Base-by-base conservation (phyloP, 2,888 invertebrate species). In the Spilosoma lubricipeda region DNA sequence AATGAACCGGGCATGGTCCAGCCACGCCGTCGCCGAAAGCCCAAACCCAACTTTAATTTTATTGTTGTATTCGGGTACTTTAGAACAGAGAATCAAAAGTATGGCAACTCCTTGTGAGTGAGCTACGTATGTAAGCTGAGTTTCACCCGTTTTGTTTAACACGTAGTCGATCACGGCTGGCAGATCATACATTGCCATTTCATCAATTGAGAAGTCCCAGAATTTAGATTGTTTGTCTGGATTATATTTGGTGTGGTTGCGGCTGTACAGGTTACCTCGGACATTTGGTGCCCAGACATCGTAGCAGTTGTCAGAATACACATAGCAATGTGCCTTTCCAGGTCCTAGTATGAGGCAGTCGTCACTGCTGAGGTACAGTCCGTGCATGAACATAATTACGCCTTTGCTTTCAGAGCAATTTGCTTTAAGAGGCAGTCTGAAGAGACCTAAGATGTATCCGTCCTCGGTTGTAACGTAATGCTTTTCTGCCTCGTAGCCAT, bases 121-220 rank as follows among this genome's bases (percentile, higher is more conserved):
- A 0, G 82, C 86, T 1, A 90, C 76, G 52, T 78, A 89, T 3
- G 75, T 67, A 11, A 90, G 42, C 64, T 87, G 79, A 5, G 77
- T 71, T 59, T 82, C 72, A 5, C 78, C 77, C 23, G 90, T 89
- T 8, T 73, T 23, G 0, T 79, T 36, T 27, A 90, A 75, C 4
- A 89, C 79, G 67, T 87, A 89, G 74, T 90, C 89, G 27, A 90
- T 88, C 27, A 70, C 71, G 18, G 84, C 86, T 4, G 89, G 89
- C 15, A 87, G 69, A 74, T 90, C 90, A 8, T 77, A 76, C 7
- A 81, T 36, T 0, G 87, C 87, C 82, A 88, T 83, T 71, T 90
- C 88, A 7, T 89, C 87, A 8, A 87, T 70, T 15, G 79, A 73
- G 67, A 85, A 90, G 69, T 89, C 67, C 89, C 90, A 90, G 73